Conservation (phyloP, 2,888 invertebrate genomes). For the Orthosia incerta region DNA sequence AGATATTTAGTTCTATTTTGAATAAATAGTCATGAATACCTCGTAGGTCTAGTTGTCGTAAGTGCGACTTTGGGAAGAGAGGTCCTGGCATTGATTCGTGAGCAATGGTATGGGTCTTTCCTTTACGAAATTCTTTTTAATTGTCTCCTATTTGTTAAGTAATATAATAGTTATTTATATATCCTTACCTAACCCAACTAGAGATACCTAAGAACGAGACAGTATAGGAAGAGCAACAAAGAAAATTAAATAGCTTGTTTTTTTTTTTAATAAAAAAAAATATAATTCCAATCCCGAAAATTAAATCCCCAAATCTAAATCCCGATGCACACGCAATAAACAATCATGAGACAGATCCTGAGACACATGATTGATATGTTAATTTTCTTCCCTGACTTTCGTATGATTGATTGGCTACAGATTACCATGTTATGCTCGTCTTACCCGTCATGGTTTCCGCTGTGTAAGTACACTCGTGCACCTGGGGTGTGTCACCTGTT, state of each 20-base stretch:
- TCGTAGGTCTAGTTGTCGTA: neutral
- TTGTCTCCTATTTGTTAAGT: no score
- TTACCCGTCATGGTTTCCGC: slow-evolving; percentile 37
- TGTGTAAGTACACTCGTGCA: slow-evolving; percentile 27
- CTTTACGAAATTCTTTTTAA: neutral
- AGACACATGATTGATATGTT: slow-evolving; percentile 56
- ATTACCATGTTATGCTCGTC: slow-evolving; percentile 39
- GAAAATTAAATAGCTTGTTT: neutral
- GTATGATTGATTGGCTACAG: slow-evolving; percentile 47
- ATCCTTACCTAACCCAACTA: no score
- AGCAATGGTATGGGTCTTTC: neutral
- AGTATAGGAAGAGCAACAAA: neutral
- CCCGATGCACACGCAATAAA: slow-evolving; percentile 8
- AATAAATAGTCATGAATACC: no score
- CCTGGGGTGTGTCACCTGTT: slow-evolving; percentile 36
- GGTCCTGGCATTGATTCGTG: neutral
- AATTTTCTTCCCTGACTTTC: slow-evolving; percentile 43
- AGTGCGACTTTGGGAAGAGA: neutral
- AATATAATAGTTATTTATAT: no score
- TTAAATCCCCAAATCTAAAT: neutral
- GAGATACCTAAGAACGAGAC: neutral
- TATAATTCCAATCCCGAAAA: neutral
- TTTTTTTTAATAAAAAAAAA: neutral
- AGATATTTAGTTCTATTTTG: no score
- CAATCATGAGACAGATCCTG: slow-evolving; percentile 25